Conservation (phyloP, 2,888 invertebrate species). For the Chydorus sphaericus region DNA sequence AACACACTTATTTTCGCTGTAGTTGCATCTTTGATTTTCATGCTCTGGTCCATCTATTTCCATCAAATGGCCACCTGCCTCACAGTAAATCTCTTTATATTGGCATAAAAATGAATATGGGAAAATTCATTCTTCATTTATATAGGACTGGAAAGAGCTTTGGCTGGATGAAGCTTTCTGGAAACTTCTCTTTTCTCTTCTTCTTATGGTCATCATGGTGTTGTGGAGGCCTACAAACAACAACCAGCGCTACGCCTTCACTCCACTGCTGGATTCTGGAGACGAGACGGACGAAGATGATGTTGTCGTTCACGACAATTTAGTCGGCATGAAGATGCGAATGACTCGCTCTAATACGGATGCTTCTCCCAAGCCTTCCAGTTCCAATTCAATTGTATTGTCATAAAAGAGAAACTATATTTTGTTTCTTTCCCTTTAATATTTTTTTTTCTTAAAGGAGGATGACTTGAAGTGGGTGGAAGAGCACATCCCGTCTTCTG, state of each 20-base stretch:
- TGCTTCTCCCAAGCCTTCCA: neutral
- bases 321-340: conserved; percentile 36
- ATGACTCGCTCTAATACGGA: neutral
- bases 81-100: conserved; percentile 37
- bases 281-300: conserved; percentile 70
- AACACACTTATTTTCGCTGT: conserved; percentile 85
- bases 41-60: conserved; percentile 78
- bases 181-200: conserved; percentile 79
- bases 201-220: conserved; percentile 81
- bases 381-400: neutral
- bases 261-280: conserved; percentile 70
- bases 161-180: conserved; percentile 94
- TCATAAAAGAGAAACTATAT: neutral
- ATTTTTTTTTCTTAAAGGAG: conserved; percentile 35
- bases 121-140: conserved; percentile 10
- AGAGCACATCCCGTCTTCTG: conserved; percentile 71
- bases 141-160: conserved; percentile 70
- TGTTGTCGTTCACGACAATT: conserved; percentile 63
- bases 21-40: conserved; percentile 76
- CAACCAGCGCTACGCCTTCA: conserved; percentile 85
- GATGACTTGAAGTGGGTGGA: conserved; percentile 84
- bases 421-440: neutral
- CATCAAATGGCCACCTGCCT: conserved; percentile 61
- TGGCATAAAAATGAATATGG: neutral
- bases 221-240: conserved; percentile 87